Evolutionary conservation across 1,140 invertebrate species (phyloP), one percentile per base, ranked within the genome.

Genomic region (Plectrocnemia conspersa): DNA sequence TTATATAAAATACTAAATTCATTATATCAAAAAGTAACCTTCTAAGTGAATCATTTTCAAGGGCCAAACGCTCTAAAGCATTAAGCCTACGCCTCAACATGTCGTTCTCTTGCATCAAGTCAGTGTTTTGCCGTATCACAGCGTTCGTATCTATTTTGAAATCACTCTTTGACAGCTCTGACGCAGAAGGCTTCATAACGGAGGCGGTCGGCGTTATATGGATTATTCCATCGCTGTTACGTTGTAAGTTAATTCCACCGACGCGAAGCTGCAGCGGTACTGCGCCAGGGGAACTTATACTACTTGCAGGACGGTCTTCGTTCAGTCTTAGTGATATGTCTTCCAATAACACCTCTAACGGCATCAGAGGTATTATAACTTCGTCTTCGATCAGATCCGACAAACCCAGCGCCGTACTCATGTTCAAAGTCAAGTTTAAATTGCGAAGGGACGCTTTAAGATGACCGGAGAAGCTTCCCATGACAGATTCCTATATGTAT

Each of bases 361-460:
- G 90, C 69, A 93, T 79, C 1, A 87, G 85, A 54, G 81, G 80
- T 1, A 82, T 79, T 23, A 89, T 76, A 23, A 90, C 80, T 75
- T 93, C 91, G 73, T 95, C 91, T 67, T 93, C 90, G 3, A 87
- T 76, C 36, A 94, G 79, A 67, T 93, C 91, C 0, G 83, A 76
- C 0, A 95, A 67, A 5, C 84, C 87, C 22, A 83, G 81, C 0
- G 91, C 76, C 3, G 86, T 87, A 64, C 86, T 91, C 83, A 90
- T 91, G 15, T 83, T 83, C 33, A 95, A 76, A 15, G 79, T 74
- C 55, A 92, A 68, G 49, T 74, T 76, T 40, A 91, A 71, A 65
- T 90, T 82, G 19, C 76, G 72, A 0, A 89, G 77, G 45, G 79
- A 75, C 6, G 84, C 78, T 29, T 84, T 80, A 3, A 91, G 65